Conservation (phyloP, 2,113 vertebrate genomes). For the Lepidothrix coronata region DNA sequence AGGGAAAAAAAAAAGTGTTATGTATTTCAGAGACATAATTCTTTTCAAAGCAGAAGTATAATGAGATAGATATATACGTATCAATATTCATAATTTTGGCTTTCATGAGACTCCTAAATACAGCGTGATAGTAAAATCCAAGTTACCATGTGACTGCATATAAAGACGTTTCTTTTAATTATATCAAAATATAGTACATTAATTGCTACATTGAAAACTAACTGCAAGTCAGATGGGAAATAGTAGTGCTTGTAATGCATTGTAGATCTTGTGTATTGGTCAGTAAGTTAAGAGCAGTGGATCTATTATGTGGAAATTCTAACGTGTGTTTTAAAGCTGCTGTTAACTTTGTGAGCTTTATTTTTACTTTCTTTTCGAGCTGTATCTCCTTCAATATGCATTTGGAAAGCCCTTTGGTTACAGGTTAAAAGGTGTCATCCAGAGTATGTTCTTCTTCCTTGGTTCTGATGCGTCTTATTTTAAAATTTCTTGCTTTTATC, state of each 20-base stretch:
- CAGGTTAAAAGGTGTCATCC: background rate
- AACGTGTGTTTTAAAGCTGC: background rate
- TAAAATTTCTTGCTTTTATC: background rate
- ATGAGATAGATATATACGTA: fast-evolving
- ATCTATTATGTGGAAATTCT: fast-evolving
- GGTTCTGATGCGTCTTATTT: background rate
- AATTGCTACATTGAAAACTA: background rate
- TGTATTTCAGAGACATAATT: fast-evolving
- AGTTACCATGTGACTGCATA: fast-evolving
- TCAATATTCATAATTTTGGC: fast-evolving
- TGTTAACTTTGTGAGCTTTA: background rate
- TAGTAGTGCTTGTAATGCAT: background rate
- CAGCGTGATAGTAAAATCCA: background rate
- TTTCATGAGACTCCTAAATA: background rate
- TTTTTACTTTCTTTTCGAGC: constrained; percentile 20
- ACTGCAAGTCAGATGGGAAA: background rate
- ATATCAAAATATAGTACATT: fast-evolving
- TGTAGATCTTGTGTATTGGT: fast-evolving
- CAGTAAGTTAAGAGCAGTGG: background rate
- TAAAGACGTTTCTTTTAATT: background rate
- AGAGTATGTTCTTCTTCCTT: background rate
- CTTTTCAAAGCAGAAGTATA: background rate
- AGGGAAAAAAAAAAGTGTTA: background rate
- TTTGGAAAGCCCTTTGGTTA: background rate
- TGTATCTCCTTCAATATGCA: background rate